phyloP scores from a whole-genome alignment of 2,888 invertebrate species.

The Vannuccia rotundouncinata region DNA sequence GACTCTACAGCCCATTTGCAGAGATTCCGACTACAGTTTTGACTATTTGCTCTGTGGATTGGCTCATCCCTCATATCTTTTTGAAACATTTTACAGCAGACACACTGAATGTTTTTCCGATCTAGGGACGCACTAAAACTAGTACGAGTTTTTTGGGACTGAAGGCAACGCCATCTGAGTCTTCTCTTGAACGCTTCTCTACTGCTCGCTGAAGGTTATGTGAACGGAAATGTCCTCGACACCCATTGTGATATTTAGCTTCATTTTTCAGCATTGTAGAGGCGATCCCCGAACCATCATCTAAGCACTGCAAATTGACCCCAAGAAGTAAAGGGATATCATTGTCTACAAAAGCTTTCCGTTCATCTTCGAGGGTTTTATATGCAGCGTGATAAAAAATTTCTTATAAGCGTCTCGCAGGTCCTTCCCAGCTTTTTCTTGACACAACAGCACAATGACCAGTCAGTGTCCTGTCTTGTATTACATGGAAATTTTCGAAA shows the following conservation, averaged over 20 bases:
- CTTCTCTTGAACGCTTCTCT: conserved; percentile 16
- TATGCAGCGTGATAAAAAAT: conserved; percentile 12
- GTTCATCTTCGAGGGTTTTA: conserved; percentile 15
- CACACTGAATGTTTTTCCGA: conserved; percentile 10
- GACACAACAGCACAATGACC: background rate
- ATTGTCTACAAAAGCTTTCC: conserved; percentile 15
- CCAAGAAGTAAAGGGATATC: conserved; percentile 22
- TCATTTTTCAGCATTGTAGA: conserved; percentile 27
- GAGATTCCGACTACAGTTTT: conserved; percentile 18
- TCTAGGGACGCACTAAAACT: conserved; percentile 21
- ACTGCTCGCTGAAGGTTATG: conserved; percentile 18
- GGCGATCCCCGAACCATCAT: conserved; percentile 18
- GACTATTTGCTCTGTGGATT: conserved; percentile 19
- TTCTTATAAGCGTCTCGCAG: background rate
- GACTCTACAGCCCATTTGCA: conserved; percentile 19
- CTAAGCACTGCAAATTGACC: conserved; percentile 29
- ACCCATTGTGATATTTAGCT: conserved; percentile 23
- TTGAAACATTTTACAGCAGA: conserved; percentile 15
- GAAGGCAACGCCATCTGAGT: background rate
- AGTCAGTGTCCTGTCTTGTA: background rate
- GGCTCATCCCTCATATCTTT: conserved; percentile 15
- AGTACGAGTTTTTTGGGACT: conserved; percentile 18
- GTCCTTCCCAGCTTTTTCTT: background rate
- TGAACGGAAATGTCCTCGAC: conserved; percentile 21
- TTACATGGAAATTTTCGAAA: background rate